These are phyloP conservation scores for Acrocephalus arundinaceus DNA, from an alignment of 2,113 vertebrate species.

Conservation along the genomic window DNA sequence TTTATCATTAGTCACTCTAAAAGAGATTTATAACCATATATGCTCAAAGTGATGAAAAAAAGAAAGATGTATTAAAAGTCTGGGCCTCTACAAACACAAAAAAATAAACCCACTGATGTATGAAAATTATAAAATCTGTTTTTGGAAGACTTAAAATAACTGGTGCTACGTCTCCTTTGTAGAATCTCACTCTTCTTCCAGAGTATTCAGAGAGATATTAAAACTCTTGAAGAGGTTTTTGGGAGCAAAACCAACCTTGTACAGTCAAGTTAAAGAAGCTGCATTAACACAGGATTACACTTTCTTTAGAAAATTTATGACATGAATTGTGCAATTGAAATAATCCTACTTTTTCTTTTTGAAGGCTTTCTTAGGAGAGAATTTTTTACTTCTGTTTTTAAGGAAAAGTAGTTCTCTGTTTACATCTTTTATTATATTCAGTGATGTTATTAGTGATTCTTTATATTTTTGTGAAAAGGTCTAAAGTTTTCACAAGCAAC, in stretches of 20 bases:
- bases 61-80: background rate
- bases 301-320: background rate
- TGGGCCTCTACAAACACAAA: background rate
- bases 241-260: background rate
- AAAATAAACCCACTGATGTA: fast-evolving
- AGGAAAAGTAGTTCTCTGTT: background rate
- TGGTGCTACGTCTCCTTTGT: background rate
- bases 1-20: background rate
- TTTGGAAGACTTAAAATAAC: background rate
- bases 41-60: background rate
- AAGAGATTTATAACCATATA: background rate
- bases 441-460: background rate
- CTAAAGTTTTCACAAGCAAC: background rate
- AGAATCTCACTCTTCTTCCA: background rate
- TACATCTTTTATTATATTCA: background rate
- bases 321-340: background rate
- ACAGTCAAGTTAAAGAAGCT: background rate
- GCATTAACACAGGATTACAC: background rate
- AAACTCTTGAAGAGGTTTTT: background rate
- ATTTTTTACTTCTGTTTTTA: background rate
- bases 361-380: background rate
- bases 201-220: background rate
- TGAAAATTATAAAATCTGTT: background rate
- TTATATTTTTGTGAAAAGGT: background rate
- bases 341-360: background rate